Base-by-base conservation (phyloP, 2,888 invertebrate species). In the Plemyria rubiginata region DNA sequence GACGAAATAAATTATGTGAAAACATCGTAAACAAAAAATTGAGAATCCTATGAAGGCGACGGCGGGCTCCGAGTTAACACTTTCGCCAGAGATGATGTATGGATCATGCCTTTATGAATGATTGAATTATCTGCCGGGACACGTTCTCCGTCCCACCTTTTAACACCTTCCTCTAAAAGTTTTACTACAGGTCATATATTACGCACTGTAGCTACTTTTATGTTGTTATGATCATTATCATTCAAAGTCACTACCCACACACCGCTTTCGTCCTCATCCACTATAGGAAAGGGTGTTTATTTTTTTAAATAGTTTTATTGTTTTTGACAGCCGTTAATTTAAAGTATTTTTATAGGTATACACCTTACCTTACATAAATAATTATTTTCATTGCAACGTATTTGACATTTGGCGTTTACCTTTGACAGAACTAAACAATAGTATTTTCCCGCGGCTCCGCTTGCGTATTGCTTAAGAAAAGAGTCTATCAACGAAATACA, bases 131-230 rank as follows among this genome's bases (percentile, higher is more conserved):
- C 88, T 85, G 82, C 82, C 83, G 82, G 75, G 89, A 90, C 91
- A 91, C 89, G 90, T 89, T 83, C 87, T 79, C 81, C 78, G 84
- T 75, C 77, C 79, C 80, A 83, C 86, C 90, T 91, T 91, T 92
- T 92, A 88, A 92, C 91, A 89, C 91, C 92, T 91, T 86, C 90
- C 84, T 88, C 86, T 81, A 82, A 87, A 88, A 89, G 87, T 87
- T 92, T 91, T 90, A 91, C 89, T 84, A 84, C 88, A 78, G 83
- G 80, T 87, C 88, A 86, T 90, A 90, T 90, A 90, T 90, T 85
- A 89, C 85, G 85, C 76, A 75, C 81, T 79, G 80, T 89, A 85
- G 86, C 88, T 84, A 89, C 89, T 90, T 90, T 91, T 88, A 90
- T 87, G 86, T 87, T 87, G 81, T 88, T 88, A 90, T 86, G 88